Base-by-base conservation (phyloP, 2,113 vertebrate species). In the Lonchura striata region DNA sequence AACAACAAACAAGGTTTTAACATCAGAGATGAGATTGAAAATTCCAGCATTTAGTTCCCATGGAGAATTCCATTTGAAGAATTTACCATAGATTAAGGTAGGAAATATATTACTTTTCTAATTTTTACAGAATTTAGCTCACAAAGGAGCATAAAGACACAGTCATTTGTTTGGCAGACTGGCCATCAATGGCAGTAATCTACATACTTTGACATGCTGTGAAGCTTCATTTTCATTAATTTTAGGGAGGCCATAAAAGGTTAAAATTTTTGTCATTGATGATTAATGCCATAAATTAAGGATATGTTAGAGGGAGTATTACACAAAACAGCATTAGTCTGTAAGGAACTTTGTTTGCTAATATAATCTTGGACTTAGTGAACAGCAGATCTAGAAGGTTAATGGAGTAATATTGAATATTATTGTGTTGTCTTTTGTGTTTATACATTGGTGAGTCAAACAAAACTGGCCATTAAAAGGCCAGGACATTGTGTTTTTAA, bases 211-310 rank as follows among this genome's bases (percentile, higher is more conserved):
- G 46, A 87, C 63, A 49, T 70, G 69, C 80, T 50, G 35, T n/a
- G 54, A 74, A n/a, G n/a, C 17, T 93, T 87, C 37, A 64, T 93
- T 94, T 97, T 63, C 70, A 63, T 75, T 91, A 35, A 88, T 89
- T n/a, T 87, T 93, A 78, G 88, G 49, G 37, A 82, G 37, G 59
- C 44, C 59, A 66, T 39, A 61, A 63, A 82, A 95, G 88, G 78
- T 85, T 83, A 88, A 69, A 23, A 16, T 25, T 77, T 84, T 75
- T 96, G 76, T 75, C 82, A 64, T 33, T 92, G 64, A 74, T 96
- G 86, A 95, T 94, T 94, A 94, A 91, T 88, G 71, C 23, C 53
- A 65, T 68, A 65, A 91, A 90, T 90, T 94, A 90, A 91, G 82
- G 42, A 14, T 50, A 78, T 31, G 19, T 74, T 81, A 74, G 75